A percentile compares a stretch with the other conserved stretches of the same genome.
Evolutionary conservation across 2,888 invertebrate species (phyloP).

Genomic region (Mantis religiosa): DNA sequence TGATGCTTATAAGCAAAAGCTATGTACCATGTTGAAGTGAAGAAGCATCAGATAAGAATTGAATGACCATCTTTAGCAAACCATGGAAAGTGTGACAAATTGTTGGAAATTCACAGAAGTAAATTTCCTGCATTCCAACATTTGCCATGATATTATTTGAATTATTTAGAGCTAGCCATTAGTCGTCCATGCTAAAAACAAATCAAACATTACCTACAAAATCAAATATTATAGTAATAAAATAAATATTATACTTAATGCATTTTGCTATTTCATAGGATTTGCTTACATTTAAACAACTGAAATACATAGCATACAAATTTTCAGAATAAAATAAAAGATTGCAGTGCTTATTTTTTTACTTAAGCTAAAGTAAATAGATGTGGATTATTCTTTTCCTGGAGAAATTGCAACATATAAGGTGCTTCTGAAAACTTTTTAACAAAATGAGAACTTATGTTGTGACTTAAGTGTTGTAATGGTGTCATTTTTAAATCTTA

Average conservation of each 20-base stretch:
- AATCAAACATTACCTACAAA: neutral
- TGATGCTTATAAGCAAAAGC: neutral
- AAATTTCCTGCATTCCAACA: neutral
- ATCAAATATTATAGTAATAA: neutral
- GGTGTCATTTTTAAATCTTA: neutral
- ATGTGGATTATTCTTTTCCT: neutral
- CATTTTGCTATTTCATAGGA: neutral
- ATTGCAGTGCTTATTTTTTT: neutral
- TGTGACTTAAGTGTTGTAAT: neutral
- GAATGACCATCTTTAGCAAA: neutral
- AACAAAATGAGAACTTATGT: neutral
- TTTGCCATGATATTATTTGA: neutral
- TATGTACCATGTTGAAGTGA: neutral
- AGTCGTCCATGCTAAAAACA: neutral
- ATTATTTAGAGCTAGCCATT: neutral
- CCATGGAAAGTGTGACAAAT: neutral
- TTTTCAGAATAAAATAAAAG: neutral
- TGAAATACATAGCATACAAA: neutral
- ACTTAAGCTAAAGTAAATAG: neutral
- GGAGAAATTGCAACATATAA: neutral
- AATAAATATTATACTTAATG: neutral
- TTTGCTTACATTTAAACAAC: neutral
- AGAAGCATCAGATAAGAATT: neutral
- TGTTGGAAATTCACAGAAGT: neutral
- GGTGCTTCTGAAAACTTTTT: neutral